Evolutionary conservation across 2,113 vertebrate species (phyloP).

Genomic region (Takifugu flavidus): DNA sequence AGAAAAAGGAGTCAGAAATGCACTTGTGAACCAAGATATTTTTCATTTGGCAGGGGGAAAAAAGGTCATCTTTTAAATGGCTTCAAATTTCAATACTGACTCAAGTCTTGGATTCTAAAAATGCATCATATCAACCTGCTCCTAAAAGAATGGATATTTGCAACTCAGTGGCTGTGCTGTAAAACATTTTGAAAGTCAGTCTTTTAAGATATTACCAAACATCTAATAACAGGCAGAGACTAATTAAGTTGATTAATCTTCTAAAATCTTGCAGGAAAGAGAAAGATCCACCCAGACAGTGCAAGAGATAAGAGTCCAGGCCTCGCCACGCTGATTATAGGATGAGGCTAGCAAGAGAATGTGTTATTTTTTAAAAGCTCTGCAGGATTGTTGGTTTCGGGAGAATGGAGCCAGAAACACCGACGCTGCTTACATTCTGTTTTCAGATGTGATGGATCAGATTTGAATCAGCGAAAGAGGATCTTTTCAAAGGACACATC

Average conservation of each 20-base stretch:
- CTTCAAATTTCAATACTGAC: neutral
- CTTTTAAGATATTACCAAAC: constrained; percentile 19
- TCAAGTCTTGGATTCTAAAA: constrained; percentile 10
- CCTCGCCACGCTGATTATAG: constrained; percentile 10
- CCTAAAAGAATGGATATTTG: constrained; percentile 17
- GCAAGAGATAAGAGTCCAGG: constrained; percentile 18
- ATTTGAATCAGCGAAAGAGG: constrained; percentile 25
- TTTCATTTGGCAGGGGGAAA: no score
- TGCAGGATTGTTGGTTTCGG: constrained; percentile 13
- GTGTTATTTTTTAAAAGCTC: constrained; percentile 22
- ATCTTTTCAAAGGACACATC: constrained; percentile 31
- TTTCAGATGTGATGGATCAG: constrained; percentile 18
- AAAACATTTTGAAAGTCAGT: constrained; percentile 14
- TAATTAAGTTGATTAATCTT: constrained; percentile 33
- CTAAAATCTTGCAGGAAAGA: constrained; percentile 4
- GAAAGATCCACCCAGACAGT: constrained; percentile 7
- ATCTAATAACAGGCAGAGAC: constrained; percentile 20
- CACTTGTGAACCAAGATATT: no score
- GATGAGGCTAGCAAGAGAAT: constrained; percentile 14
- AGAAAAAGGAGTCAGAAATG: no score
- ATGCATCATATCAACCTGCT: constrained; percentile 19
- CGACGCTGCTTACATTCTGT: constrained; percentile 12
- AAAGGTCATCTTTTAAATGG: neutral
- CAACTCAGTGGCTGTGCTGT: constrained; percentile 3
- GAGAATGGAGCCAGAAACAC: constrained; percentile 20